These are phyloP conservation scores for Osmerus eperlanus DNA, from an alignment of 2,113 vertebrate species.

Conservation along the genomic window DNA sequence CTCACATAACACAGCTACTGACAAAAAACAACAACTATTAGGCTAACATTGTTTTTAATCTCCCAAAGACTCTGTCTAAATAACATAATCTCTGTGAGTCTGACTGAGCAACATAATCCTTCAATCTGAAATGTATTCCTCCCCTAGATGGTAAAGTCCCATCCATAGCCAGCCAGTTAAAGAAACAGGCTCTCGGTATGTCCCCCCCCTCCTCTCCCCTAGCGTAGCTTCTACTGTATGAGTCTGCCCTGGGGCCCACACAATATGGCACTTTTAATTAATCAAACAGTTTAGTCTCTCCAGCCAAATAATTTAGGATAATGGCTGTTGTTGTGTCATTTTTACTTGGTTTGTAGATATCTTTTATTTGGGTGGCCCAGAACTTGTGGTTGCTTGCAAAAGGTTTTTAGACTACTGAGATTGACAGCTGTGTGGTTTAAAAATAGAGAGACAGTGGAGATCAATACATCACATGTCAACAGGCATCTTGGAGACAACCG, in stretches of 20 bases:
- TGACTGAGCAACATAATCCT: slow-evolving; percentile 72
- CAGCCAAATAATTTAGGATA: slow-evolving; percentile 2
- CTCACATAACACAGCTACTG: slow-evolving; percentile 37
- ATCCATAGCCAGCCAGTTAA: slow-evolving; percentile 15
- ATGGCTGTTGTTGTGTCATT: slow-evolving; percentile 8
- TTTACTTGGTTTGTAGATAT: slow-evolving; percentile 4
- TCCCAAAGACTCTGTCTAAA: slow-evolving; percentile 59
- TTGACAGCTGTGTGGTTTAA: not conserved
- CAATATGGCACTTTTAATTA: slow-evolving; percentile 76
- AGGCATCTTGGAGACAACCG: not conserved
- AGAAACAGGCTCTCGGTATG: slow-evolving; percentile 34
- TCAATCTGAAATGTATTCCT: slow-evolving; percentile 47
- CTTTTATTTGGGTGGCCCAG: no score
- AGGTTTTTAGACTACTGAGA: not conserved
- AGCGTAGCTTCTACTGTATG: slow-evolving; percentile 71
- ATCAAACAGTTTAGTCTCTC: slow-evolving; percentile 35
- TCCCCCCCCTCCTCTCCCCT: slow-evolving; percentile 1
- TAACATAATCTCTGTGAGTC: slow-evolving; percentile 69
- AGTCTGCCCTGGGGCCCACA: slow-evolving; percentile 74
- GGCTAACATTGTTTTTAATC: slow-evolving; percentile 53
- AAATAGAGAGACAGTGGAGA: not conserved
- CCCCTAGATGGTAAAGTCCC: slow-evolving; percentile 23
- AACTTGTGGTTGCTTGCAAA: not conserved
- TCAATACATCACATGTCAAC: slow-evolving; percentile 8
- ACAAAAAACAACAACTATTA: slow-evolving; percentile 54